phyloP scores from a whole-genome alignment of 2,797 vertebrate species.

The Brachyalestes nurse region DNA sequence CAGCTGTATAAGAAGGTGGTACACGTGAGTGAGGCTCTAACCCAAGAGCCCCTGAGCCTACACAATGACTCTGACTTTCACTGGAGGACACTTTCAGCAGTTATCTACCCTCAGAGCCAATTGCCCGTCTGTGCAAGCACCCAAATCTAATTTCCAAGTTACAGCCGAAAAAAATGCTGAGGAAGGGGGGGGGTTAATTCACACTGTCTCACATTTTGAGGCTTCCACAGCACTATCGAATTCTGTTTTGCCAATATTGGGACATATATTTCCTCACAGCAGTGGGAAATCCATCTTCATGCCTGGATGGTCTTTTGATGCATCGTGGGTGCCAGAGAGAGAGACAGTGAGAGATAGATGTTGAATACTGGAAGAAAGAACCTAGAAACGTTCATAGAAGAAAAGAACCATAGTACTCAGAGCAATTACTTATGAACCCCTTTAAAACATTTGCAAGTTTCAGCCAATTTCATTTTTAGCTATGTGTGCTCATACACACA shows the following conservation, averaged over 20 bases:
- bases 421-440: slow-evolving; percentile 8
- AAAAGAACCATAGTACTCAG: not conserved
- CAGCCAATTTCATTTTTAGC: too few relatives aligned
- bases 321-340: slow-evolving; percentile 13
- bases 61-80: slow-evolving; percentile 44
- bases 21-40: slow-evolving; percentile 13
- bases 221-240: slow-evolving; percentile 23
- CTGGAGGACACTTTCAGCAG: slow-evolving; percentile 39
- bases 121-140: slow-evolving; percentile 9
- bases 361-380: slow-evolving; percentile 5
- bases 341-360: slow-evolving; percentile 18
- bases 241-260: slow-evolving; percentile 47
- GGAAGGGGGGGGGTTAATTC: slow-evolving; percentile 27
- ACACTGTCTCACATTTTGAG: slow-evolving; percentile 26
- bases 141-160: slow-evolving; percentile 28
- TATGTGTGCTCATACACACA: not conserved
- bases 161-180: slow-evolving; percentile 3
- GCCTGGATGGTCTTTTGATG: slow-evolving; percentile 49
- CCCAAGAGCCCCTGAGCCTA: not conserved
- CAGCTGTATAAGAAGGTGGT: slow-evolving; percentile 15
- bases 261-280: slow-evolving; percentile 35
- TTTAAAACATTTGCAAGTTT: not conserved
- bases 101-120: slow-evolving; percentile 25
- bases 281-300: slow-evolving; percentile 50
- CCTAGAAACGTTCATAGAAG: not conserved